Evolutionary conservation across 2,797 vertebrate genomes (phyloP).

Genomic region (Rhadinocentrus ornatus): DNA sequence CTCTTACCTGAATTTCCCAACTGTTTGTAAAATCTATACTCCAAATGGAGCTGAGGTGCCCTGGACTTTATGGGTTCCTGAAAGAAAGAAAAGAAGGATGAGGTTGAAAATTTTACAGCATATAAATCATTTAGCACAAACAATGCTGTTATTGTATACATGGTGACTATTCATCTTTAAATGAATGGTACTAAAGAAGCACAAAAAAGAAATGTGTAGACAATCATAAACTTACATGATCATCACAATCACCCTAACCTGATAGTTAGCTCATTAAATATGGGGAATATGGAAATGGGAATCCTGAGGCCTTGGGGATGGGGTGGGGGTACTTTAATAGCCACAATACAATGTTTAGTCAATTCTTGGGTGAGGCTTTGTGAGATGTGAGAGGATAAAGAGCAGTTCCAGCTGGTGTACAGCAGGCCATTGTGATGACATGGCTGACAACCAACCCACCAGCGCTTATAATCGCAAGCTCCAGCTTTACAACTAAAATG

Average conservation of each 20-base stretch:
- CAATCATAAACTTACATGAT: slow-evolving; percentile 7
- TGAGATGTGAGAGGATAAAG: slow-evolving; percentile 58
- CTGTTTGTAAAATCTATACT: slow-evolving; percentile 99
- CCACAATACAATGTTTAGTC: slow-evolving; percentile 20
- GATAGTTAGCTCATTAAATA: background rate
- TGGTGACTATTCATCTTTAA: background rate
- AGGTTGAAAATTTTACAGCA: slow-evolving; percentile 10
- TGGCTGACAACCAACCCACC: slow-evolving; percentile 53
- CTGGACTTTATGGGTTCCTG: slow-evolving; percentile 98
- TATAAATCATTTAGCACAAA: background rate
- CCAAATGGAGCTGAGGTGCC: slow-evolving; percentile 97
- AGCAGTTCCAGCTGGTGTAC: slow-evolving; percentile 60
- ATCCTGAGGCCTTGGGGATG: background rate
- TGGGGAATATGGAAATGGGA: background rate
- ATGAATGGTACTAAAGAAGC: background rate
- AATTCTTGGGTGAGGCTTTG: slow-evolving; percentile 41
- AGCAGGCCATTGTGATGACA: slow-evolving; percentile 61
- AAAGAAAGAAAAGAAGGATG: slow-evolving; percentile 39
- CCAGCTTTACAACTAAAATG: slow-evolving; percentile 69
- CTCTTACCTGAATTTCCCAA: slow-evolving; percentile 93
- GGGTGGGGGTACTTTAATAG: slow-evolving; percentile 30
- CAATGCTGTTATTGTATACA: background rate
- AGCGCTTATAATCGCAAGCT: slow-evolving; percentile 56
- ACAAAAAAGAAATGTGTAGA: slow-evolving; percentile 3
- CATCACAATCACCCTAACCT: background rate